Conservation (phyloP, 2,113 vertebrate species). For the Bujurquina vittata region DNA sequence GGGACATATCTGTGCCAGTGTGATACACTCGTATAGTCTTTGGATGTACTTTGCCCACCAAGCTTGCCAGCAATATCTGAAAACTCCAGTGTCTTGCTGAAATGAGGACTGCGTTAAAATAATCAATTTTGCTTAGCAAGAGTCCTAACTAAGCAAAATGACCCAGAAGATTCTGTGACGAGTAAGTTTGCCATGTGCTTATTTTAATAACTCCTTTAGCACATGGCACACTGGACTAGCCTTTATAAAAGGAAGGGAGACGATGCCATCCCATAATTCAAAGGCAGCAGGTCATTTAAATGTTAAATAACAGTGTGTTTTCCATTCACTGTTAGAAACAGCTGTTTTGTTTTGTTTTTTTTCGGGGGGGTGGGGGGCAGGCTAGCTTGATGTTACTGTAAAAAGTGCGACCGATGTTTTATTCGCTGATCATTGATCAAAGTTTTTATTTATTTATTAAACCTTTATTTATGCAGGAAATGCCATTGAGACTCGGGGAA, state of each 20-base stretch:
- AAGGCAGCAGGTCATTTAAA: neutral
- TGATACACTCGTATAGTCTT: neutral
- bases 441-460: no score
- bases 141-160: neutral
- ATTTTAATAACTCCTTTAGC: neutral
- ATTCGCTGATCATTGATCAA: no score
- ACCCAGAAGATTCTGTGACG: neutral
- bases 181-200: neutral
- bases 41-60: neutral
- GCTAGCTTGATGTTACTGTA: no score
- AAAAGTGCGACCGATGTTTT: no score
- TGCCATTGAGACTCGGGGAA: no score
- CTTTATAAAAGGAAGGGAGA: neutral
- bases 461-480: no score
- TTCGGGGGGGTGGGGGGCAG: no score
- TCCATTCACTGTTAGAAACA: neutral
- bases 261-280: rapidly evolving
- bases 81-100: neutral
- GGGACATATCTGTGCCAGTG: neutral
- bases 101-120: neutral
- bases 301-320: neutral
- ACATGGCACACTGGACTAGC: neutral
- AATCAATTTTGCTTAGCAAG: neutral
- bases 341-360: no score
- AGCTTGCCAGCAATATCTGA: neutral